Evolutionary conservation across 30 jellyfish, hydroid and myxozoan species (phyloP), one percentile per base, ranked within the genome.

Genomic region (Aurelia aurita complex sp. Pacific): DNA sequence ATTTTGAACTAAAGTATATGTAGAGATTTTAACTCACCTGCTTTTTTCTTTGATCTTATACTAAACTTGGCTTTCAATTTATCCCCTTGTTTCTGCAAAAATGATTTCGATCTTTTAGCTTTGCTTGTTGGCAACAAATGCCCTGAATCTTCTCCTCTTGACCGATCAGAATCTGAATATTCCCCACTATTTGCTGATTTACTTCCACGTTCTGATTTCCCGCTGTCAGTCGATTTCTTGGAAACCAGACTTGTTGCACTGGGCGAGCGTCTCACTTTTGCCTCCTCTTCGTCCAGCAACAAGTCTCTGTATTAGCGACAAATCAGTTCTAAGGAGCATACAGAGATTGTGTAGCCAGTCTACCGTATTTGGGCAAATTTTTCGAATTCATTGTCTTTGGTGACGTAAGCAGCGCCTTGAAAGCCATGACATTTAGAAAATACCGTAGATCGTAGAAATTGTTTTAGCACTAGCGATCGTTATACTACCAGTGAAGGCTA

Each of bases 81-180:
- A 33, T 91, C 96, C 57, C 98, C 90, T 85, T 91, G 98, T 59
- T 89, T 76, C 79, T 86, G 98, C 42, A 91, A 76, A 73, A 91
- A 91, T 4, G 98, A 91, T 68, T 91, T 85, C 23, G 94, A 64
- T 69, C 96, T 35, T 78, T 77, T 74, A 9, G 80, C 90, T 55
- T 86, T 86, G 40, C 61, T 10, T 19, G 2, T 29, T 32, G 85
- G 55, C 64, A 76, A 34, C 60, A 72, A 60, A 53, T 61, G 50
- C 11, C 85, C 85, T n/a, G 55, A 18, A 64, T 75, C 78, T 43
- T 79, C 89, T 18, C 83, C 86, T 23, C 85, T 70, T 17, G 92
- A 82, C 13, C 74, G 80, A 82, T 82, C 92, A 15, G 92, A 82
- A 71, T 82, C 85, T 5, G 90, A 81, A 43, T 42, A 53, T 68